phyloP scores from a whole-genome alignment of 1,140 invertebrate species.

The Drosophila funebris region DNA sequence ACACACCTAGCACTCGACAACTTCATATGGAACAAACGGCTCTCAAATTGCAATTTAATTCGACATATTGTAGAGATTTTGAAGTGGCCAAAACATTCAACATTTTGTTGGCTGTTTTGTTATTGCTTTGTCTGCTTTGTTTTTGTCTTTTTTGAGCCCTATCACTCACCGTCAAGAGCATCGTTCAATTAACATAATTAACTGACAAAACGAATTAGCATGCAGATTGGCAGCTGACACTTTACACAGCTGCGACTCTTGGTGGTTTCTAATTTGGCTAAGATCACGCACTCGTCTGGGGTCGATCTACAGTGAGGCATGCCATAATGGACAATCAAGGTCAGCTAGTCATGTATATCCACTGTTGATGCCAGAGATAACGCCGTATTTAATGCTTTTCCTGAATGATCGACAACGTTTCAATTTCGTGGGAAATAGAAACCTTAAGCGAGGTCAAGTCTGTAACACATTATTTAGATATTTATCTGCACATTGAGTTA shows the following conservation, averaged over 20 bases:
- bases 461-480: constrained; percentile 15
- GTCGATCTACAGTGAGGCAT: not conserved
- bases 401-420: constrained; percentile 9
- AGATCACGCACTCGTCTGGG: constrained; percentile 1
- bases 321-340: constrained; percentile 27
- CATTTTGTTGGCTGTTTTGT: constrained; percentile 60
- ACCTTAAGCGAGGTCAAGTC: constrained; percentile 30
- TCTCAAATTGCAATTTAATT: constrained; percentile 78
- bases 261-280: constrained; percentile 12
- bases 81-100: constrained; percentile 71
- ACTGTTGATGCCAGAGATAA: constrained; percentile 13
- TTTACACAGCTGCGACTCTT: constrained; percentile 33
- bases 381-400: constrained; percentile 9
- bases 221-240: constrained; percentile 57
- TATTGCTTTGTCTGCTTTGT: not conserved
- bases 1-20: constrained; percentile 7
- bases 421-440: constrained; percentile 37
- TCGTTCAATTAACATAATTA: constrained; percentile 81
- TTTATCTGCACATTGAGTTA: not conserved
- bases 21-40: constrained; percentile 24
- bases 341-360: not conserved
- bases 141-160: constrained; percentile 35
- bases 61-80: constrained; percentile 51
- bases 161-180: constrained; percentile 78
- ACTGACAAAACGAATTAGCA: constrained; percentile 71